Conservation (phyloP, 2,797 vertebrate species). For the Rhodeus uyekii region DNA sequence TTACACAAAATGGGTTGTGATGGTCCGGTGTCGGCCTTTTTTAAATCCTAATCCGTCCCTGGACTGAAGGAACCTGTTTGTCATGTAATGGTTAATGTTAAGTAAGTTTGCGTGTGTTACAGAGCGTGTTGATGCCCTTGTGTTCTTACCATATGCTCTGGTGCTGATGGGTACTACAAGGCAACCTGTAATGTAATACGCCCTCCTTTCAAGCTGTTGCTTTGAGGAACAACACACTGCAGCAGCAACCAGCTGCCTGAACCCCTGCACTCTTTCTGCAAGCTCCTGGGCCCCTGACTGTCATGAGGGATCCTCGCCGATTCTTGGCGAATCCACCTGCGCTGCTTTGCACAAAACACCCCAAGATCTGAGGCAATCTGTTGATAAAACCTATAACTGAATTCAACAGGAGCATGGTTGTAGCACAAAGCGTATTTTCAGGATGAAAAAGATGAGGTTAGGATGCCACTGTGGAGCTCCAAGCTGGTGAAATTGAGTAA, state of each 20-base stretch:
- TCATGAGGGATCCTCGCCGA: background rate
- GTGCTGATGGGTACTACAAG: background rate
- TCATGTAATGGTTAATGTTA: conserved; percentile 5
- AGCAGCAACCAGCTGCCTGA: conserved; percentile 16
- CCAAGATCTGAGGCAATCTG: conserved; percentile 33
- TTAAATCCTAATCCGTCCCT: background rate
- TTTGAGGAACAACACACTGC: conserved; percentile 22
- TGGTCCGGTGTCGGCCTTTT: background rate
- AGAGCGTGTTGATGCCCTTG: conserved; percentile 20
- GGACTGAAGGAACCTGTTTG: background rate
- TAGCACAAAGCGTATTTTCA: background rate
- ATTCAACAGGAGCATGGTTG: conserved; percentile 21
- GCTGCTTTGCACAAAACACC: background rate
- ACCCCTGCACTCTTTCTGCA: conserved; percentile 18
- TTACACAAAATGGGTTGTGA: background rate
- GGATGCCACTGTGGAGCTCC: conserved; percentile 29
- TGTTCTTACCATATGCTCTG: conserved; percentile 17
- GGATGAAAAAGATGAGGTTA: conserved; percentile 23
- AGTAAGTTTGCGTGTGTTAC: conserved; percentile 14
- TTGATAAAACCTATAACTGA: conserved; percentile 20
- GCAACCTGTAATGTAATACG: conserved; percentile 20
- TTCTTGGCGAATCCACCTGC: conserved; percentile 25
- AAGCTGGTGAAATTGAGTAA: conserved; percentile 45
- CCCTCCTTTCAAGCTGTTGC: conserved; percentile 45
- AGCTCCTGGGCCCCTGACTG: conserved; percentile 4